phyloP scores from a whole-genome alignment of 1,140 invertebrate genomes.

The Drosophila watanabei region DNA sequence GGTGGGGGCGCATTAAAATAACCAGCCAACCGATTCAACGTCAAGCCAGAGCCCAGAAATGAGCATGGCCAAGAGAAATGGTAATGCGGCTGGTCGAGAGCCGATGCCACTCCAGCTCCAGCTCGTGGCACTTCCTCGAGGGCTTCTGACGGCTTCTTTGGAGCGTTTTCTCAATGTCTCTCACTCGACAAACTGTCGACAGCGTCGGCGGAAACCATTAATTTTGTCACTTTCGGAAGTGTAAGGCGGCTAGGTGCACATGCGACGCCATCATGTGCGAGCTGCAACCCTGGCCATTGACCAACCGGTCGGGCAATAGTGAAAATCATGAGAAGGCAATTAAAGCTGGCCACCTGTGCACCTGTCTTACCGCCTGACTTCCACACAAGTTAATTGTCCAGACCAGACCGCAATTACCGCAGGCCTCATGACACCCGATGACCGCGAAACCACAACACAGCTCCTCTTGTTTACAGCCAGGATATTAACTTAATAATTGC shows the following conservation, averaged over 20 bases:
- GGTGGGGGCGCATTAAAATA: slow-evolving; percentile 71
- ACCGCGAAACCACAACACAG: slow-evolving; percentile 63
- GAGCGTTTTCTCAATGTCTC: slow-evolving; percentile 71
- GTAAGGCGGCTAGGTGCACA: slow-evolving; percentile 56
- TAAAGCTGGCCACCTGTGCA: slow-evolving; percentile 67
- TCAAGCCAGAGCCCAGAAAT: slow-evolving; percentile 65
- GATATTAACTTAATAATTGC: slow-evolving; percentile 72
- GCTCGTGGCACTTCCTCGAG: slow-evolving; percentile 18
- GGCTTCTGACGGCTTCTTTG: slow-evolving; percentile 43
- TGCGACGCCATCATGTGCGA: slow-evolving; percentile 35
- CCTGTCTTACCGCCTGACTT: slow-evolving; percentile 44
- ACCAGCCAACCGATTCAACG: slow-evolving; percentile 82
- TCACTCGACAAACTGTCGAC: slow-evolving; percentile 75
- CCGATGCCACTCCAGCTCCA: slow-evolving; percentile 9
- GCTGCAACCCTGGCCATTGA: slow-evolving; percentile 38
- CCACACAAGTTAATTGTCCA: slow-evolving; percentile 74
- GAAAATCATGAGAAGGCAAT: slow-evolving; percentile 79
- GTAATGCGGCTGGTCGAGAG: slow-evolving; percentile 68
- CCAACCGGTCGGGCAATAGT: slow-evolving; percentile 52
- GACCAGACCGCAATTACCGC: slow-evolving; percentile 68
- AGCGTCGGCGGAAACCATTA: slow-evolving; percentile 78
- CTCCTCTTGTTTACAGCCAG: slow-evolving; percentile 42
- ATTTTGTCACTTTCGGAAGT: slow-evolving; percentile 82
- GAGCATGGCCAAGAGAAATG: slow-evolving; percentile 81
- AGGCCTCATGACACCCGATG: slow-evolving; percentile 40